Conservation (phyloP, 2,797 vertebrate genomes). For the Chloroceryle amazona region DNA sequence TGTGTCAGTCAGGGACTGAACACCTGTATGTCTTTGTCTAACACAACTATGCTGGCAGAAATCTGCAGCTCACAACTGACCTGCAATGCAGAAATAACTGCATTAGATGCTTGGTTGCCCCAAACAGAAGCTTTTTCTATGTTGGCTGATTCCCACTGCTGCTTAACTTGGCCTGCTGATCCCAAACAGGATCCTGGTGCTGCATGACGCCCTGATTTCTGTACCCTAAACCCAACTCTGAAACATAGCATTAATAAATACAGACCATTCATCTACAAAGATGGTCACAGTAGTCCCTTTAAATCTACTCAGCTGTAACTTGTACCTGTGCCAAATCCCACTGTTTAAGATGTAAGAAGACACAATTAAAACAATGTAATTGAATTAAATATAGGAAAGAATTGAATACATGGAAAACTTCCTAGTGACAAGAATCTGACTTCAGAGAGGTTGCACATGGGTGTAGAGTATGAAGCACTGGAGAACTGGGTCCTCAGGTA, state of each 20-base stretch:
- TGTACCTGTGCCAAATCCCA: conserved; percentile 6
- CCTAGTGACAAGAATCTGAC: background rate
- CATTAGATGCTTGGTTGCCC: background rate
- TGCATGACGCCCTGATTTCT: background rate
- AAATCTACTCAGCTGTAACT: background rate
- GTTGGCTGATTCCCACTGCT: background rate
- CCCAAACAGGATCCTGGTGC: background rate
- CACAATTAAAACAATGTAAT: background rate
- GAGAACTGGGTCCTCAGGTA: background rate
- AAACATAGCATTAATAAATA: background rate
- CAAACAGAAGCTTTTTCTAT: background rate
- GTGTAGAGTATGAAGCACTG: background rate
- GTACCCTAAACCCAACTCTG: background rate
- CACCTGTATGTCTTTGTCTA: no score
- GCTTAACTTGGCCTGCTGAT: background rate
- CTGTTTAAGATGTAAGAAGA: background rate
- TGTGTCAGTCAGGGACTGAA: background rate
- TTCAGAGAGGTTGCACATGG: background rate
- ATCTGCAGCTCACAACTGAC: background rate
- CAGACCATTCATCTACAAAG: background rate
- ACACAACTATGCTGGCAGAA: background rate
- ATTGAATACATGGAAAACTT: background rate
- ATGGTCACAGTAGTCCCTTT: background rate
- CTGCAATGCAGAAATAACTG: background rate
- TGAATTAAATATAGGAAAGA: conserved; percentile 25